Evolutionary conservation across 1,140 invertebrate species (phyloP).

Genomic region (Brachystomella parvula): DNA sequence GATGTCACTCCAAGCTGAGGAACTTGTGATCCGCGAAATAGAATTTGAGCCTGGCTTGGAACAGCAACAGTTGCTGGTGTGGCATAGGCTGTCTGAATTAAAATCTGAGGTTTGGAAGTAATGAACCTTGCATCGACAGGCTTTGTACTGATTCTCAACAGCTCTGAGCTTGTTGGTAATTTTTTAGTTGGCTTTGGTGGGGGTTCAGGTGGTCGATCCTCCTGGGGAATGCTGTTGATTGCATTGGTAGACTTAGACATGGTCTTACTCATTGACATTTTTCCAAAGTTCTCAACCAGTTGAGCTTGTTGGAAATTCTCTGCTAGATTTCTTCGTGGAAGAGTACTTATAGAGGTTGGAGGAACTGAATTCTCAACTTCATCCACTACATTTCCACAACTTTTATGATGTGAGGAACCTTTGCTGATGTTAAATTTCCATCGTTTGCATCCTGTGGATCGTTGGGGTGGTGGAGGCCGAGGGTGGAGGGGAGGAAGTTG

Average conservation of each 20-base stretch:
- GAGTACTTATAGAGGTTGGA: not conserved
- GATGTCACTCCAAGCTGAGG: conserved; percentile 1
- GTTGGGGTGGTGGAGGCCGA: conserved; percentile 52
- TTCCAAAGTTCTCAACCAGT: not conserved
- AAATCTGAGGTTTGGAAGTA: conserved; percentile 40
- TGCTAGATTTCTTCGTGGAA: not conserved
- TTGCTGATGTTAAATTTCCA: conserved; percentile 31
- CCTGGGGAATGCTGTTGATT: conserved; percentile 17
- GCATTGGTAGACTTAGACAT: conserved; percentile 35
- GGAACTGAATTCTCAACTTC: not conserved
- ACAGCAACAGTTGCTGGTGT: conserved; percentile 39
- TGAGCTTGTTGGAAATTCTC: not conserved
- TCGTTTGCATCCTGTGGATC: conserved; percentile 21
- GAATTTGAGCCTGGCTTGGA: conserved; percentile 38
- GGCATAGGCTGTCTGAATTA: conserved; percentile 41
- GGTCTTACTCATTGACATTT: not conserved
- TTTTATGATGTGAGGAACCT: not conserved
- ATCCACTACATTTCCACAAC: conserved; percentile 7
- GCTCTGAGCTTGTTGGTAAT: not conserved
- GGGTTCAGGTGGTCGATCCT: conserved; percentile 25
- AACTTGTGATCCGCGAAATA: conserved; percentile 31
- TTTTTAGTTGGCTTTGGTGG: conserved; percentile 31
- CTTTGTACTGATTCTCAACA: not conserved
- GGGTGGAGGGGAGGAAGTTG: conserved; percentile 69
- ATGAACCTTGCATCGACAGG: conserved; percentile 41